Base-by-base conservation (phyloP, 2,888 invertebrate genomes). In the Cataglyphis altisquamis region DNA sequence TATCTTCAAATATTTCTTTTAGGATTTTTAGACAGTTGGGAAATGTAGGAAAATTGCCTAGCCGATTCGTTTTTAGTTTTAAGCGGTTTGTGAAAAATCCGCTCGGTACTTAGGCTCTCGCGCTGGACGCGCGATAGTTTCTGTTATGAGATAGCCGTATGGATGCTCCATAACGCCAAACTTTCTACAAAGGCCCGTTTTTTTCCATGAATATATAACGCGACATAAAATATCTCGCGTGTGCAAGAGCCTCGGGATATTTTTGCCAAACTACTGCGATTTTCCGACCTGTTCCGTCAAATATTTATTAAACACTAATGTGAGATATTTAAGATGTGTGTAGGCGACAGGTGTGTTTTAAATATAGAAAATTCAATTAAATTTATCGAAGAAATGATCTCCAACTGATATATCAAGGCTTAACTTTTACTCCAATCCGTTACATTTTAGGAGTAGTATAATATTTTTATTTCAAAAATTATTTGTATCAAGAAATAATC, bases 151-250 rank as follows among this genome's bases (percentile, higher is more conserved):
- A 80, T 80, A 80, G 78, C 60, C 60, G 60, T 60, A 80, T 60
- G 78, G 29, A 77, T 55, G 77, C 66, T 45, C 70, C 60, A 78
- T 78, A 80, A 80, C 78, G 70, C 45, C 70, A 60, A 70, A 80
- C 60, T 70, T 70, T 62, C 60, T 52, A 80, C 78, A 80, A 80
- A 80, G 78, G 60, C 70, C 55, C 78, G 60, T 80, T 80, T 80
- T 80, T 80, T 80, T 80, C 78, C 78, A 80, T 80, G 78, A 80
- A 80, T 80, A 80, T 80, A 80, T 80, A 80, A 80, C 78, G 21
- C 70, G 70, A 70, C 78, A 70, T 80, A 80, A 80, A 80, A 80
- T 80, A 80, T 80, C 60, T 21, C 70, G 78, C 67, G 29, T 70
- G 70, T 45, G 70, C 39, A 68, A 68, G 68, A 68, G 57, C 77